Evolutionary conservation across 2,113 vertebrate species (phyloP).

Genomic region (Scomber colias): DNA sequence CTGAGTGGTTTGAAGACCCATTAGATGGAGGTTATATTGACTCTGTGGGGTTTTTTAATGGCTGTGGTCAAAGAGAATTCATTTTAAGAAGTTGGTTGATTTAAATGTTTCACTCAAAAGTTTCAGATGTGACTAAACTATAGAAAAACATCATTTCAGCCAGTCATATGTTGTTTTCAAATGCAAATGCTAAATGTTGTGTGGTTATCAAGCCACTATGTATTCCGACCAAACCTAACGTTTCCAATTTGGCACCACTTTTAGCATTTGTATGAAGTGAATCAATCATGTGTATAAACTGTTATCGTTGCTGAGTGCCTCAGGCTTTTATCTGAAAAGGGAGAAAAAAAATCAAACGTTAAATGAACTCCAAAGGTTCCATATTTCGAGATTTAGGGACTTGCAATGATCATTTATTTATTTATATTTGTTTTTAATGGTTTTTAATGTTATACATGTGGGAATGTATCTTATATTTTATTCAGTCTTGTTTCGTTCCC

Average conservation of each 20-base stretch:
- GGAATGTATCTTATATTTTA: too few species aligned
- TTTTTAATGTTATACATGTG: too few species aligned
- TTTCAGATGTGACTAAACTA: not conserved
- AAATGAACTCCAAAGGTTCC: not conserved
- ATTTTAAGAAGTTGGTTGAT: conserved; percentile 1
- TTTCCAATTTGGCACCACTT: not conserved
- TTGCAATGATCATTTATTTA: too few species aligned
- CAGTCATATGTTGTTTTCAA: not conserved
- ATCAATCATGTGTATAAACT: not conserved
- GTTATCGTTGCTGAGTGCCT: not conserved
- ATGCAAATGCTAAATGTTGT: too few species aligned
- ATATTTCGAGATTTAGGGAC: too few species aligned
- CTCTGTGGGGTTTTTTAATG: not conserved
- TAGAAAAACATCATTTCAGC: too few species aligned
- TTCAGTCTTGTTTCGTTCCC: too few species aligned
- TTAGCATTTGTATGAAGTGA: not conserved
- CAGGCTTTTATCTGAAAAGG: not conserved
- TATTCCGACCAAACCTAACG: not conserved
- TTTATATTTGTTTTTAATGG: too few species aligned
- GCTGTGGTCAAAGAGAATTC: not conserved
- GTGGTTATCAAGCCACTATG: too few species aligned
- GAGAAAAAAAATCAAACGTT: not conserved
- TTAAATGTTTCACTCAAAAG: not conserved
- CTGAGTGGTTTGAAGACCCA: conserved; percentile 5
- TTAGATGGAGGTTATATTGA: not conserved